Evolutionary conservation across 2,797 vertebrate species (phyloP), one percentile per base, ranked within the genome.

Genomic region (Remorina albescens): DNA sequence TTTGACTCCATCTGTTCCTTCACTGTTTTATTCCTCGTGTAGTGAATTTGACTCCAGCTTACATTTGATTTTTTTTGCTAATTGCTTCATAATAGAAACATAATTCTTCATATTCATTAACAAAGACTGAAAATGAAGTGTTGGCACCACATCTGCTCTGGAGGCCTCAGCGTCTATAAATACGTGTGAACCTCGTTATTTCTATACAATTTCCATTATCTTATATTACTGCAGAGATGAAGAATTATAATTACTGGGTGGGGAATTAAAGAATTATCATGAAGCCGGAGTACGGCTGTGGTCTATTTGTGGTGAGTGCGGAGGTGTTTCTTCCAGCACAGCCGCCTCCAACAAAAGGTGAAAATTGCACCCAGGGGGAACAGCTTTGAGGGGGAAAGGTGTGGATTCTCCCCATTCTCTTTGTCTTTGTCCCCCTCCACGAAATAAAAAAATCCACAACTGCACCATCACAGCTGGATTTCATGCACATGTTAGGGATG

Each of bases 291-390:
- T 26, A 76, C 71, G 63, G 80, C 83, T 51, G 71, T 26, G 19
- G 67, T 86, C 85, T 89, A 87, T 87, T 84, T 89, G 81, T 71
- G 68, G 81, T 36, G 51, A 41, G 70, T 21, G 2, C 37, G 63
- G 59, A 84, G 82, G 88, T 89, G 88, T 83, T 80, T 81, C 58
- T 67, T 62, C 23, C 62, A 49, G 56, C 18, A 0, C 75, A 77
- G 55, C 79, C 82, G 77, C 81, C 76, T 89, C 68, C 74, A 70
- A 80, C 74, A 67, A 74, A 85, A 91, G 88, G 90, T 90, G 90
- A 87, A 86, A 90, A 91, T 91, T 90, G 79, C 85, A 86, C 88
- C 86, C 86, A 25, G 67, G 81, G 86, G 80, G 46, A 71, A 59
- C 75, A 49, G 69, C 76, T 86, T 71, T 36, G 15, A 16, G 47